Conservation (phyloP, 2,888 invertebrate species). For the Schizotus pectinicornis region DNA sequence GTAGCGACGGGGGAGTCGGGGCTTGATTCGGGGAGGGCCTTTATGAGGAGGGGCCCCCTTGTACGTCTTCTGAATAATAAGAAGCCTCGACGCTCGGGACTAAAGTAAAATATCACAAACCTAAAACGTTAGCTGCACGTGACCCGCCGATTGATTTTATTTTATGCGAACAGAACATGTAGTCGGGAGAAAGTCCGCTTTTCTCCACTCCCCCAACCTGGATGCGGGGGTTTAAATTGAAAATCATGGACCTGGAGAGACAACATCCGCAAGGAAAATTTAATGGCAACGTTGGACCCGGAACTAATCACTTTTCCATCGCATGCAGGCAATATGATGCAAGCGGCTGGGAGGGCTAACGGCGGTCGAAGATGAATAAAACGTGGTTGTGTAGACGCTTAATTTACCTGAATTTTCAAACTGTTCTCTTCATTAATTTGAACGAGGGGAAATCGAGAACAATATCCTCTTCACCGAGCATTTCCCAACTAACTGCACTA, state of each 20-base stretch:
- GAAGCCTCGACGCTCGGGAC: conserved; percentile 39
- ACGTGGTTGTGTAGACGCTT: too few species aligned
- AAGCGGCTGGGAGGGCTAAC: too few species aligned
- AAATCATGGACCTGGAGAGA: conserved; percentile 43
- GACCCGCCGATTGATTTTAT: conserved; percentile 60
- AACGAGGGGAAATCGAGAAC: too few species aligned
- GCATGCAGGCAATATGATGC: too few species aligned
- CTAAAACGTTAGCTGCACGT: conserved; percentile 60
- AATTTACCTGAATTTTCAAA: too few species aligned
- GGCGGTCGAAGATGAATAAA: too few species aligned
- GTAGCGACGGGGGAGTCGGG: conserved; percentile 23
- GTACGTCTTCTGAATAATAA: conserved; percentile 56
- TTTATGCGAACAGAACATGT: conserved; percentile 55
- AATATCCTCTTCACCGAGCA: too few species aligned
- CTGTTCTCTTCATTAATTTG: too few species aligned
- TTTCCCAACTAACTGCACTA: too few species aligned
- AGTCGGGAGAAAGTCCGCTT: conserved; percentile 42
- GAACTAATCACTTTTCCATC: too few species aligned
- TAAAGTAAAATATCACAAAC: conserved; percentile 61
- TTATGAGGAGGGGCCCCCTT: conserved; percentile 25
- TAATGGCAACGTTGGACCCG: too few species aligned
- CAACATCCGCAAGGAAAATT: conserved; percentile 14
- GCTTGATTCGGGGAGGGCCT: conserved; percentile 18
- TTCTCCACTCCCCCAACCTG: conserved; percentile 12
- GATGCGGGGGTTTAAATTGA: conserved; percentile 43